Base-by-base conservation (phyloP, 1,140 invertebrate species). In the Sitodiplosis mosellana region DNA sequence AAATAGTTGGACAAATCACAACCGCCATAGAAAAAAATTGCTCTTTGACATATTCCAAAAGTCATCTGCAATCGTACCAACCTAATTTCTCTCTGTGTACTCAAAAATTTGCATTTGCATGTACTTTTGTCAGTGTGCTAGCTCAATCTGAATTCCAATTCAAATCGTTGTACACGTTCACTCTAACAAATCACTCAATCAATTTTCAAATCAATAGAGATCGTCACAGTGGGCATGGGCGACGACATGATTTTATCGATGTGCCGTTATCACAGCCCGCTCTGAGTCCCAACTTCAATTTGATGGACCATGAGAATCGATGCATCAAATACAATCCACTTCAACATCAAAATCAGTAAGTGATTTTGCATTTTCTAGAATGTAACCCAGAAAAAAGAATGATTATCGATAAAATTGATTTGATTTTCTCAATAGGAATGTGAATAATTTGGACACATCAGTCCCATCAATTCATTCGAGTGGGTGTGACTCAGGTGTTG, bases 391-490 rank as follows among this genome's bases (percentile, higher is more conserved):
- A 27, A 5, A 27, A 27, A 27, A 27, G 10, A 5, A 27, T 27
- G 27, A 27, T 27, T 27, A 27, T 5, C 3, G 3, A 8, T 45
- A 17, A 18, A n/a, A n/a, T n/a, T 18, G 40, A 17, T 41, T 41
- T 18, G 7, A 41, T 11, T n/a, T n/a, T n/a, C n/a, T n/a, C n/a
- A n/a, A 18, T 11, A 20, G 40, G 40, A 20, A 19, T 18, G 21
- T 17, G 10, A n/a, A 17, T 15, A 48, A 42, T 49, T 50, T 73
- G 45, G 80, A 83, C 59, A 76, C 76, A 44, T 80, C 78, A 49
- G 69, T 80, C 60, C 77, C 80, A 51, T 83, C 80, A 48, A 68
- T 84, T 51, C 80, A 83, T 68, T 85, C 83, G 49, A 83, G 80
- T 55, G 79, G 80, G 15, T 77, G 82, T 59, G 81, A 85, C 66